Base-by-base conservation (phyloP, 2,797 vertebrate genomes). In the Triplophysa yarkandensis region DNA sequence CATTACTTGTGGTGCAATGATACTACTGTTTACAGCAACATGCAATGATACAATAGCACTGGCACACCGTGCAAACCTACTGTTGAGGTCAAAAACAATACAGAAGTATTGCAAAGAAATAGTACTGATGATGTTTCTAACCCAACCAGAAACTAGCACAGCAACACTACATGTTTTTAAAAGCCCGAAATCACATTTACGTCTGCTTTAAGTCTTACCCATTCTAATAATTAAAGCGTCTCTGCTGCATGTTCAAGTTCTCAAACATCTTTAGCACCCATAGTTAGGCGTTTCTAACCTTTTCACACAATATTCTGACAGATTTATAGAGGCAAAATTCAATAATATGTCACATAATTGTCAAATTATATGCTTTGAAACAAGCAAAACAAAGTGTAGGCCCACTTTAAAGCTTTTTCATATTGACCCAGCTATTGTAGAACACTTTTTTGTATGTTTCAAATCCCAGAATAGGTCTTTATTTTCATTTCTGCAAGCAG, bases 151-250 rank as follows among this genome's bases (percentile, higher is more conserved):
- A 71, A 39, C 10, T 32, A 58, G 28, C 55, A 32, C 17, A 32
- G 9, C 9, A 10, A n/a, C 17, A 3, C 32, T 30, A 14, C 17
- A 25, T 67, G 30, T 14, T 25, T 61, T 32, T 44, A 25, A 57
- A 23, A 28, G 32, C 48, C 28, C 50, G 2, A 32, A 52, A 25
- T 36, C 19, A 4, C 36, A 32, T 36, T 50, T 46, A 50, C 44
- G 4, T 27, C 27, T 44, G 52, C 60, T 23, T 19, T 28, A 63
- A 72, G 10, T 44, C 9, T 14, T 52, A 10, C 19, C 62, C 55
- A 60, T 71, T 52, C 21, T 72, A 48, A 71, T 77, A 66, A 66
- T 4, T 17, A 8, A 36, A 32, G n/a, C n/a, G n/a, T n/a, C n/a
- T n/a, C n/a, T n/a, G n/a, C n/a, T n/a, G 25, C 23, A 52, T 62